Evolutionary conservation across 2,113 vertebrate species (phyloP).

Genomic region (Pteruthius melanotis): DNA sequence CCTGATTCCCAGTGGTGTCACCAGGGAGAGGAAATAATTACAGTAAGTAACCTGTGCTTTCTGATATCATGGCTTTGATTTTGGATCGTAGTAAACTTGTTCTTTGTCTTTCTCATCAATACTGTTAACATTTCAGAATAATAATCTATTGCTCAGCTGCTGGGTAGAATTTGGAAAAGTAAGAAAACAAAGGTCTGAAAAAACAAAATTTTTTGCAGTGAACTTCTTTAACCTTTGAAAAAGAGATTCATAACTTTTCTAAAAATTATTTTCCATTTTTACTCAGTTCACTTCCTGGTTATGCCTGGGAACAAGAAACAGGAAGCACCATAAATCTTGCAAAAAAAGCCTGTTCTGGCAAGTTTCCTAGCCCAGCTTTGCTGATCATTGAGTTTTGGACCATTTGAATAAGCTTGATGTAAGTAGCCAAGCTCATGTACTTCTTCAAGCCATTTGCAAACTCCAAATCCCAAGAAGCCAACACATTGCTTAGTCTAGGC

Average conservation of each 20-base stretch:
- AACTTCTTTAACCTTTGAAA: slow-evolving; percentile 34
- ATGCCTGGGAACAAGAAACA: slow-evolving; percentile 51
- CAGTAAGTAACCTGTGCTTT: not conserved
- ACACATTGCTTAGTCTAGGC: not conserved
- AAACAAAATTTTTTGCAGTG: not conserved
- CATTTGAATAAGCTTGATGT: not conserved
- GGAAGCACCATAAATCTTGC: slow-evolving; percentile 54
- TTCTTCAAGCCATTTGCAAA: slow-evolving; percentile 1
- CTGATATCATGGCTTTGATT: not conserved
- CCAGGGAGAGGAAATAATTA: not conserved
- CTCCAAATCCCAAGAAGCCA: not conserved
- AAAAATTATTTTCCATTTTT: slow-evolving; percentile 53
- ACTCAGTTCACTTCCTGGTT: slow-evolving; percentile 32
- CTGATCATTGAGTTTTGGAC: slow-evolving; percentile 31
- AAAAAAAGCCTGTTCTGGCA: slow-evolving; percentile 38
- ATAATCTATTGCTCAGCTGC: not conserved
- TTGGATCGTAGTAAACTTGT: not conserved
- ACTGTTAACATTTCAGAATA: not conserved
- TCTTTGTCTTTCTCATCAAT: slow-evolving; percentile 5
- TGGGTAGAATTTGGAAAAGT: not conserved
- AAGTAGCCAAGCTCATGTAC: not conserved
- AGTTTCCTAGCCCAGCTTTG: slow-evolving; percentile 41
- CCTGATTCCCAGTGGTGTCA: not conserved
- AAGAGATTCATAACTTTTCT: not conserved
- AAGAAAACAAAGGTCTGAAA: not conserved